phyloP scores from a whole-genome alignment of 2,888 invertebrate species.

The Frankliniella fusca region DNA sequence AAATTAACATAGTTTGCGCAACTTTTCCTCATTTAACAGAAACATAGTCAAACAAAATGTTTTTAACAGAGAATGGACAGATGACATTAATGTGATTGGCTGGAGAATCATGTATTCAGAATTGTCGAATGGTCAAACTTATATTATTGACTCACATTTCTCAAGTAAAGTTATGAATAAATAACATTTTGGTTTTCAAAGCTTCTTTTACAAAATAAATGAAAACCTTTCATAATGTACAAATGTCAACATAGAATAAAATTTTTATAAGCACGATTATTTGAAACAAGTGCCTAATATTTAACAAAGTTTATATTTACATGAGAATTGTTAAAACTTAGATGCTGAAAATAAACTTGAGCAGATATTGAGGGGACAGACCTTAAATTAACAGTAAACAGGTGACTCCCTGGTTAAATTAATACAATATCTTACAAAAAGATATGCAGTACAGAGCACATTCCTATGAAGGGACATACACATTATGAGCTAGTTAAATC shows the following conservation, averaged over 20 bases:
- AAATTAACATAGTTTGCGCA: too few relatives aligned
- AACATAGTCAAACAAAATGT: too few relatives aligned
- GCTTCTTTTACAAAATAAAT: background rate
- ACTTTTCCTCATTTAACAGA: too few relatives aligned
- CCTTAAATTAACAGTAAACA: background rate
- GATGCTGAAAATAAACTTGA: slow-evolving; percentile 7
- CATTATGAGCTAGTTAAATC: background rate
- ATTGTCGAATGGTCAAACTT: too few relatives aligned
- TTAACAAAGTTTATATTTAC: background rate
- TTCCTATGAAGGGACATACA: background rate
- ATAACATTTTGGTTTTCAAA: background rate
- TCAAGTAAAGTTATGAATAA: too few relatives aligned
- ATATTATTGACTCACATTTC: too few relatives aligned
- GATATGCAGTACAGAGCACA: background rate
- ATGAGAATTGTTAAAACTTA: background rate
- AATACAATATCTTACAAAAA: background rate
- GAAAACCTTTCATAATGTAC: background rate
- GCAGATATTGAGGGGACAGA: background rate
- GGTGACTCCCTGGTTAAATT: background rate
- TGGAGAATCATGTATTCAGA: too few relatives aligned
- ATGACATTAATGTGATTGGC: too few relatives aligned
- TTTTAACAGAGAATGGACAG: too few relatives aligned
- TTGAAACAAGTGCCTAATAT: background rate
- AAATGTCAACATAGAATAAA: background rate
- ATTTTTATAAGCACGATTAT: background rate